Evolutionary conservation across 2,888 invertebrate genomes (phyloP).

Genomic region (Andrena trimmerana): DNA sequence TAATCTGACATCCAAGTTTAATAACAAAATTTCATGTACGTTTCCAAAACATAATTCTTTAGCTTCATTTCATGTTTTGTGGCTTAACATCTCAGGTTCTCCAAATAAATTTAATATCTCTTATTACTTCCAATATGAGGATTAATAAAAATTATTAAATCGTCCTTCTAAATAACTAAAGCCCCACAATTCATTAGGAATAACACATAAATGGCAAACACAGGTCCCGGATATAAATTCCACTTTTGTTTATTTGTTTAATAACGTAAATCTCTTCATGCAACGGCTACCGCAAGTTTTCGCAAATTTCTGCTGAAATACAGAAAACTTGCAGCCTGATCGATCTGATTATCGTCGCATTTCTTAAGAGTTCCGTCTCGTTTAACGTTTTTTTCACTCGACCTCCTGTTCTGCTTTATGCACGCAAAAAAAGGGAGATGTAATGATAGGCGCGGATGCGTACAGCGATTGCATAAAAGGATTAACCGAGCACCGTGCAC

Average conservation of each 20-base stretch:
- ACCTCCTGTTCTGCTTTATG: constrained; percentile 10
- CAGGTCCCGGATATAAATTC: background rate
- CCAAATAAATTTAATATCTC: no score
- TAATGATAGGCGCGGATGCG: constrained; percentile 38
- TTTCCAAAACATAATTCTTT: no score
- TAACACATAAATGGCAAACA: background rate
- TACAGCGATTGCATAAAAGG: constrained; percentile 55
- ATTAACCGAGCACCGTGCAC: constrained; percentile 8
- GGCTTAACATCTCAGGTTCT: no score
- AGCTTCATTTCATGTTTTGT: no score
- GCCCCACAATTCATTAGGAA: no score
- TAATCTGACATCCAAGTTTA: no score
- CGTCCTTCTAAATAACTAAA: no score
- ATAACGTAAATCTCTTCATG: background rate
- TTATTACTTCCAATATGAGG: no score
- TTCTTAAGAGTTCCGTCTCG: background rate
- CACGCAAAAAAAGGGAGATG: constrained; percentile 23
- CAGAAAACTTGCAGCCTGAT: background rate
- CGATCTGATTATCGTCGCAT: constrained; percentile 6
- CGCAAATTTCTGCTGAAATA: background rate
- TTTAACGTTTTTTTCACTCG: background rate
- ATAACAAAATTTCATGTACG: no score
- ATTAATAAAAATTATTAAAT: no score
- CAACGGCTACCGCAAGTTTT: background rate
- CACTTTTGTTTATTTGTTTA: background rate